A percentile compares a stretch with the other conserved stretches of the same genome.
Conservation (phyloP, 1,140 invertebrate genomes). For the Proctacanthus coquilletti region DNA sequence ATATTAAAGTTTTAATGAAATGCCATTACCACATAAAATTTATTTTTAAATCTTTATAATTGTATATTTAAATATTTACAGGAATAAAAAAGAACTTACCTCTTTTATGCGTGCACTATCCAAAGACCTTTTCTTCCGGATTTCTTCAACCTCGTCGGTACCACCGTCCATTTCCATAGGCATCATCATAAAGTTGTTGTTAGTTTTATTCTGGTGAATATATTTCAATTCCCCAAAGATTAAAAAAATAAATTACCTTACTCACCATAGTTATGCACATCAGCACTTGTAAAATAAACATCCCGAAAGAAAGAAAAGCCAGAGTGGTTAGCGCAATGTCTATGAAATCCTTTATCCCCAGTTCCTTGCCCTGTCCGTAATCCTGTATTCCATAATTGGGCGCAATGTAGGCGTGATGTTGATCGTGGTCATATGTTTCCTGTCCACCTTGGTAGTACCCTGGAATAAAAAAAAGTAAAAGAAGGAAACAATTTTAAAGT, state of each 20-base stretch:
- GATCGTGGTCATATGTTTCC: conserved; percentile 13
- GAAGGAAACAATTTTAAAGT: too few species aligned
- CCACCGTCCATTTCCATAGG: conserved; percentile 2
- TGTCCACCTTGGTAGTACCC: conserved; percentile 1
- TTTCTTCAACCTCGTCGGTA: background rate
- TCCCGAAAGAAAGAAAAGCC: conserved; percentile 52
- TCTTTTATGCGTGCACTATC: conserved; percentile 11
- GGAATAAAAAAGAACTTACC: background rate
- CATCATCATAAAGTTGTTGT: background rate
- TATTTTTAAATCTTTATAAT: too few species aligned
- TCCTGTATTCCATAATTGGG: conserved; percentile 9
- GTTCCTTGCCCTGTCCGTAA: conserved; percentile 29
- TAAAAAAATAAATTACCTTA: conserved; percentile 6
- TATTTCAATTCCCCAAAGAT: background rate
- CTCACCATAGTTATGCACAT: conserved; percentile 44
- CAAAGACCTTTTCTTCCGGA: conserved; percentile 17
- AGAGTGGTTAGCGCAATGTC: conserved; percentile 56
- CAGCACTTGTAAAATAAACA: conserved; percentile 52
- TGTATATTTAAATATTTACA: too few species aligned
- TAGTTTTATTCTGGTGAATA: conserved; percentile 9
- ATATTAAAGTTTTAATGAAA: conserved; percentile 3
- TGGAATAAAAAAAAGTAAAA: conserved; percentile 1
- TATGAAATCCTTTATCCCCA: conserved; percentile 48
- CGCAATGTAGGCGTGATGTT: conserved; percentile 21
- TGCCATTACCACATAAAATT: background rate